Base-by-base conservation (phyloP, 2,797 vertebrate genomes). In the Calcarius lapponicus region DNA sequence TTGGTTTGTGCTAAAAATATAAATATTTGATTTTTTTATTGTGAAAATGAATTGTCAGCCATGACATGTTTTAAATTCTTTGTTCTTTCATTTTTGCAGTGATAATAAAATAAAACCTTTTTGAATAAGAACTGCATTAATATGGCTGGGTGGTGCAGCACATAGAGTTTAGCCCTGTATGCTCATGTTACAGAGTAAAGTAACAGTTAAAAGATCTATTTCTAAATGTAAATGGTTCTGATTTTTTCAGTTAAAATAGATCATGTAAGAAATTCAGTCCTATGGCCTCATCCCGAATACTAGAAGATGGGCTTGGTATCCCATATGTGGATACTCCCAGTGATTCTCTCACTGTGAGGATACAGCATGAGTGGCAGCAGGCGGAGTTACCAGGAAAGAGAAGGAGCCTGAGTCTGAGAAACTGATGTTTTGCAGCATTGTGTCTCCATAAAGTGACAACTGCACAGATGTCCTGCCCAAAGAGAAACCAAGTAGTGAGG, bases 261-360 rank as follows among this genome's bases (percentile, higher is more conserved):
- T 54, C 4, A 58, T 38, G 34, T 6, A 57, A 78, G 10, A 4
- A 50, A 15, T 51, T 31, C 17, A 70, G 31, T 56, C 17, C 15
- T 64, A 21, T 34, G 13, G 6, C 31, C 8, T 81, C 51, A 19
- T 62, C 13, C 25, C 56, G 18, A 87, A 34, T 34, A 54, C 1
- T 18, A 13, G 53, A 85, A 62, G 3, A 34, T 5, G 17, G 38
- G 40, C 51, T 74, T 78, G 12, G 45, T 85, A 91, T 93, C 73
- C 61, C 5, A 0, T 16, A 7, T 7, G 4, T 47, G 13, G 10
- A 32, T 72, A 26, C 2, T 60, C 7, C 9, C 7, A 0, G 2
- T 9, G 20, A 58, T 67, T 69, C 9, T 83, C 7, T 65, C 25
- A 56, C 29, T 70, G 36, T 66, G 13, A 16, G 43, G 19, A 42